Evolutionary conservation across 2,797 vertebrate genomes (phyloP).

Genomic region (Gymnocypris eckloni): DNA sequence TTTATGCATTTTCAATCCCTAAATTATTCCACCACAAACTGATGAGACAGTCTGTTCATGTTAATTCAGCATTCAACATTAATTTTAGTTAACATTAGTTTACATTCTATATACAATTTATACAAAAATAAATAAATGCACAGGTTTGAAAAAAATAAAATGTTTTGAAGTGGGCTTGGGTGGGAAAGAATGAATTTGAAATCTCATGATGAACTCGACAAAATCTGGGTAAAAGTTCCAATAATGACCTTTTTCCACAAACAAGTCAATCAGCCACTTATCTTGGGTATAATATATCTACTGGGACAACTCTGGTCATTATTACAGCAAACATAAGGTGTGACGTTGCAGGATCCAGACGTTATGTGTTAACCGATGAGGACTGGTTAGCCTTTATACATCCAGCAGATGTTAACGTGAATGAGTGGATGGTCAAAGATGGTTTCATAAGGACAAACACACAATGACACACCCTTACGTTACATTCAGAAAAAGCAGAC

Average conservation of each 20-base stretch:
- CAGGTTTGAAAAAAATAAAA: too few species aligned
- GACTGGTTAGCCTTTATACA: not conserved
- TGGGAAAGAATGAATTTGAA: not conserved
- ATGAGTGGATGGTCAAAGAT: not conserved
- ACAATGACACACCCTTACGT: not conserved
- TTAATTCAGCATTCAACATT: too few species aligned
- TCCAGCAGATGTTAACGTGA: not conserved
- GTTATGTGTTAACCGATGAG: not conserved
- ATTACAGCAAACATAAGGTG: not conserved
- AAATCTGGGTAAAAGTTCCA: constrained; percentile 13
- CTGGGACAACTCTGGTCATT: not conserved
- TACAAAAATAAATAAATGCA: not conserved
- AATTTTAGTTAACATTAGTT: not conserved
- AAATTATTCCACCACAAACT: too few species aligned
- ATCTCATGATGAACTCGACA: constrained; percentile 18
- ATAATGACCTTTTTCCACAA: not conserved
- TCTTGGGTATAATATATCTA: constrained; percentile 2
- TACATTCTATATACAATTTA: not conserved
- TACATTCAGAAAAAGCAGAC: not conserved
- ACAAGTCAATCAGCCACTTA: not conserved
- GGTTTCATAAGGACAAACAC: not conserved
- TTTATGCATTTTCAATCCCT: too few species aligned
- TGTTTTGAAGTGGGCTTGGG: not conserved
- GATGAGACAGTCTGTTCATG: too few species aligned
- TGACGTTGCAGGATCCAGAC: not conserved